A percentile compares a stretch with the other conserved stretches of the same genome.
Conservation (phyloP, 2,888 invertebrate genomes). For the Polymixis lichenea region DNA sequence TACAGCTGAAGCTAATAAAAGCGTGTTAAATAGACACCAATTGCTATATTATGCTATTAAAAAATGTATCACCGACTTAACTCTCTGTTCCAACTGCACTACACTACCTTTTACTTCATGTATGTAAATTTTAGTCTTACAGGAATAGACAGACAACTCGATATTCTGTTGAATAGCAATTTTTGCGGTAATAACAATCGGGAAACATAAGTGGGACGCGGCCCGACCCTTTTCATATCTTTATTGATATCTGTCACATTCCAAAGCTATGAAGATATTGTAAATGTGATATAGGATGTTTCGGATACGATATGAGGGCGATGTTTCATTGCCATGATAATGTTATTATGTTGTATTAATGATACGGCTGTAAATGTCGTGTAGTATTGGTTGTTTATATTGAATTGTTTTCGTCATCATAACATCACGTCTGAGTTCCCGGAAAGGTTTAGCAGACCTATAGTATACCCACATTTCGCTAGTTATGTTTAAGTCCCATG, state of each 20-base stretch:
- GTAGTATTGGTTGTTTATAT: constrained; percentile 33
- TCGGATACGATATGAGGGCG: constrained; percentile 51
- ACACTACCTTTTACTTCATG: constrained; percentile 32
- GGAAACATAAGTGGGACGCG: constrained; percentile 79
- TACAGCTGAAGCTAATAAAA: too few relatives aligned
- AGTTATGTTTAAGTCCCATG: too few relatives aligned
- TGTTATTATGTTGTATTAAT: constrained; percentile 57
- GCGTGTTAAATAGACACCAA: too few relatives aligned
- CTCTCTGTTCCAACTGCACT: constrained; percentile 49
- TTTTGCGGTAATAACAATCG: constrained; percentile 85
- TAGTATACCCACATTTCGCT: too few relatives aligned
- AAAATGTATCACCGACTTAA: constrained; percentile 18
- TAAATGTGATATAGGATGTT: constrained; percentile 69
- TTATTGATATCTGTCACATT: constrained; percentile 82
- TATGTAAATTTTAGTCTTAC: constrained; percentile 74
- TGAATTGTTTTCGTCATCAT: not conserved
- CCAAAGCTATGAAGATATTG: constrained; percentile 70
- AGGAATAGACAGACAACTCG: constrained; percentile 75
- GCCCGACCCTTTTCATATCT: constrained; percentile 81
- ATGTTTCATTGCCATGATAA: constrained; percentile 58
- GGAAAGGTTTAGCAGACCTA: too few relatives aligned
- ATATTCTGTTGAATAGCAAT: constrained; percentile 83
- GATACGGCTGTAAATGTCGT: constrained; percentile 35
- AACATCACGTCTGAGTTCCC: too few relatives aligned
- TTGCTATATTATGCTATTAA: too few relatives aligned